phyloP scores from a whole-genome alignment of 2,113 vertebrate genomes.

The Uropsilus gracilis region DNA sequence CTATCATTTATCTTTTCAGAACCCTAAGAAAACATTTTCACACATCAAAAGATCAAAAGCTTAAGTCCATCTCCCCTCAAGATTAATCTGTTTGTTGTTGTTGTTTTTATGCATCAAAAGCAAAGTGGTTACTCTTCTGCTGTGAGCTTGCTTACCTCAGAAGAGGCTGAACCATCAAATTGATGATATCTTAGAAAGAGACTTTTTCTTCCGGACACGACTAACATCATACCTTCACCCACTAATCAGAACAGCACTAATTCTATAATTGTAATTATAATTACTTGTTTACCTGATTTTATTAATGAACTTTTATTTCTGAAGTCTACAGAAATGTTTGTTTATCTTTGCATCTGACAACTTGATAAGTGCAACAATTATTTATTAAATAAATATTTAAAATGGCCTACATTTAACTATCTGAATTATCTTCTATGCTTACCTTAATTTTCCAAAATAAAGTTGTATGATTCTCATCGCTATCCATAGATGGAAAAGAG shows the following conservation, averaged over 20 bases:
- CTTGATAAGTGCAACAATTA: conserved; percentile 29
- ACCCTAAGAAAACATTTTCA: conserved; percentile 33
- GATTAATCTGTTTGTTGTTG: neutral
- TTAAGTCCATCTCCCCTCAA: neutral
- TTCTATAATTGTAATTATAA: neutral
- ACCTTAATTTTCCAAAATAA: conserved; percentile 12
- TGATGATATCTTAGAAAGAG: neutral
- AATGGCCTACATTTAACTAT: neutral
- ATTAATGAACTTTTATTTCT: neutral
- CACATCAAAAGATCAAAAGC: neutral
- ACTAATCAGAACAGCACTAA: neutral
- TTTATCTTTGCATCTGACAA: conserved; percentile 21
- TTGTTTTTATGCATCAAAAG: neutral
- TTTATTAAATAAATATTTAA: conserved; percentile 51
- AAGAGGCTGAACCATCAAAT: neutral
- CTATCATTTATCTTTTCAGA: neutral
- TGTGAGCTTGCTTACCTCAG: neutral
- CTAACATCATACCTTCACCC: neutral
- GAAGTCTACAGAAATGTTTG: neutral
- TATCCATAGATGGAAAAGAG: neutral
- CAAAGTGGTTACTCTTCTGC: neutral
- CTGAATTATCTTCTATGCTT: neutral
- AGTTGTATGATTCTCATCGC: neutral
- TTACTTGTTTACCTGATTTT: conserved; percentile 10
- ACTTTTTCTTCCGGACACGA: neutral